Conservation (phyloP, 1,140 invertebrate species). For the Papilio glaucus region DNA sequence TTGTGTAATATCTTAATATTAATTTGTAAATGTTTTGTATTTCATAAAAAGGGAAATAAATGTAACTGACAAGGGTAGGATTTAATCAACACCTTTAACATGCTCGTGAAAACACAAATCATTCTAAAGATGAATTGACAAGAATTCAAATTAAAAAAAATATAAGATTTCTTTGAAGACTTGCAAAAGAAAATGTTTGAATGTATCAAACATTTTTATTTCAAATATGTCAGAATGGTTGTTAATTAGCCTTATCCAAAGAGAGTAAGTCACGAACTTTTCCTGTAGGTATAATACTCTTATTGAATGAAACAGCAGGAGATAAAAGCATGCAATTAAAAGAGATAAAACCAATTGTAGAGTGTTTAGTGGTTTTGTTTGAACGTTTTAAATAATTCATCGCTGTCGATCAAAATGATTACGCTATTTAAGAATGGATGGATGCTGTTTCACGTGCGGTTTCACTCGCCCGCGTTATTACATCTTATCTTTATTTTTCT, state of each 20-base stretch:
- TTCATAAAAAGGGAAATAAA: slow-evolving; percentile 7
- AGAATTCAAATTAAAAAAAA: neutral
- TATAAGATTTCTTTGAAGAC: neutral
- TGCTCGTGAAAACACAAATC: neutral
- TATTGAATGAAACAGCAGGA: too few species aligned
- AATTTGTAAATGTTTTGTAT: neutral
- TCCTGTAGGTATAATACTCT: too few species aligned
- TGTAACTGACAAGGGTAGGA: neutral
- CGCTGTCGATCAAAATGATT: too few species aligned
- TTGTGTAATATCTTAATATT: neutral
- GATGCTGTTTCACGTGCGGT: too few species aligned
- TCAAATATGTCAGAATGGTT: neutral
- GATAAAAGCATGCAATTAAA: too few species aligned
- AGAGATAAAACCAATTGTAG: too few species aligned
- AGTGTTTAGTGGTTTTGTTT: too few species aligned
- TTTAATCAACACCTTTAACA: slow-evolving; percentile 26
- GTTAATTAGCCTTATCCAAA: neutral
- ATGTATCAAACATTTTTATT: neutral
- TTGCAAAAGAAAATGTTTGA: too few species aligned
- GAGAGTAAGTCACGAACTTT: neutral
- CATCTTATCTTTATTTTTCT: too few species aligned
- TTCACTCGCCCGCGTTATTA: too few species aligned
- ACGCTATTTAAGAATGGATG: too few species aligned
- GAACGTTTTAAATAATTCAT: too few species aligned
- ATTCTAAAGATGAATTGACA: slow-evolving; percentile 17